phyloP scores from a whole-genome alignment of 1,140 invertebrate species.

The Pseudomyrmex pallidus region DNA sequence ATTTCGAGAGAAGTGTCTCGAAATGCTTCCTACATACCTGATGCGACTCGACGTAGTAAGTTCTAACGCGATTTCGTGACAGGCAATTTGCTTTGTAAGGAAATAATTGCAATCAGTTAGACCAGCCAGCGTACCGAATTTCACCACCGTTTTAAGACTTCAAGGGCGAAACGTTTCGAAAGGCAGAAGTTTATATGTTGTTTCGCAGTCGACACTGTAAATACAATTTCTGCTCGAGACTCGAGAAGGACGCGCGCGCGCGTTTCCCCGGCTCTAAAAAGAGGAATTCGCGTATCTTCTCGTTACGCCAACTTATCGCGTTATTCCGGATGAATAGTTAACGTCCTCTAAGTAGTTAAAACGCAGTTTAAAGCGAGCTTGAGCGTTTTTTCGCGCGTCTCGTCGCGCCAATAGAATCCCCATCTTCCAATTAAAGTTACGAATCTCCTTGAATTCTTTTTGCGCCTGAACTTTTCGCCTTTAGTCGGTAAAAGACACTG shows the following conservation, averaged over 20 bases:
- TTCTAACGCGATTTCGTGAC: slow-evolving; percentile 63
- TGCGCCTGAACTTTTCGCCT: slow-evolving; percentile 30
- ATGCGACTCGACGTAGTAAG: slow-evolving; percentile 64
- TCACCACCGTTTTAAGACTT: slow-evolving; percentile 45
- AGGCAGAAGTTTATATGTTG: neutral
- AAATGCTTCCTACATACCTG: slow-evolving; percentile 68
- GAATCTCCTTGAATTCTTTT: slow-evolving; percentile 55
- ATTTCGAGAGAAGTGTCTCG: slow-evolving; percentile 64
- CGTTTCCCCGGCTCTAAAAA: neutral
- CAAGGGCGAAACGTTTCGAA: neutral
- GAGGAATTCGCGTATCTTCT: neutral
- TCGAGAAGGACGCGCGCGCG: no score
- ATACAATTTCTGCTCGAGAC: slow-evolving; percentile 7
- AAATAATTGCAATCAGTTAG: slow-evolving; percentile 69
- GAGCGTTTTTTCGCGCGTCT: slow-evolving; percentile 30
- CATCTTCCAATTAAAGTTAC: slow-evolving; percentile 68
- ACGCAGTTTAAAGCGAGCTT: slow-evolving; percentile 54
- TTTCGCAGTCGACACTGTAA: slow-evolving; percentile 21
- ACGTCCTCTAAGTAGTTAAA: slow-evolving; percentile 65
- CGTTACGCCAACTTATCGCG: slow-evolving; percentile 44
- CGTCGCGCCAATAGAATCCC: slow-evolving; percentile 44
- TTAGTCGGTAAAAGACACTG: neutral
- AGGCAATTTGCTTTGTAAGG: slow-evolving; percentile 68
- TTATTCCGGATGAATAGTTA: slow-evolving; percentile 64
- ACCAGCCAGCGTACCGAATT: slow-evolving; percentile 27